Conservation (phyloP, 2,113 vertebrate species). For the Ophiodon elongatus region DNA sequence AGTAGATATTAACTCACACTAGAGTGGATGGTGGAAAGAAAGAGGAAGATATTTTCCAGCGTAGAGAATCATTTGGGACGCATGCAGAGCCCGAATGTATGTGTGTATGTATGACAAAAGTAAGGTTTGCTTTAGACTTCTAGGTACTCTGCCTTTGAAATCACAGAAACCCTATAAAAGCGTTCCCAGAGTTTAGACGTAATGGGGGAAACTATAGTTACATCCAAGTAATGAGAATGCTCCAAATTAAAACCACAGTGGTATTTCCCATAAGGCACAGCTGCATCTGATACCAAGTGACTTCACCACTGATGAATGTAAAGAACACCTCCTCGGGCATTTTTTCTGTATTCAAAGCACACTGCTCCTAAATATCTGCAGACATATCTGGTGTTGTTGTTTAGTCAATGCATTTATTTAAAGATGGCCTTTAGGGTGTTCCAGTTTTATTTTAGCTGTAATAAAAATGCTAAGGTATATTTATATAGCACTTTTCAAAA, state of each 20-base stretch:
- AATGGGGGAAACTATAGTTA: constrained; percentile 21
- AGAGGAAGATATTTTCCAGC: constrained; percentile 19
- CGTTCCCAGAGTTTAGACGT: background rate
- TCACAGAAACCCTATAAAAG: constrained; percentile 11
- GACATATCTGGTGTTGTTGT: constrained; percentile 28
- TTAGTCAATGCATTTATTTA: constrained; percentile 30
- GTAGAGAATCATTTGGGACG: constrained; percentile 11
- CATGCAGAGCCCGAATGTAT: background rate
- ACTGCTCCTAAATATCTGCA: constrained; percentile 33
- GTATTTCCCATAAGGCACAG: constrained; percentile 52
- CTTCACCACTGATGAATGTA: constrained; percentile 53
- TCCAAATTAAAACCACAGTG: constrained; percentile 33
- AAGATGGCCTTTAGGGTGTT: constrained; percentile 16
- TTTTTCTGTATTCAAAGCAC: constrained; percentile 26
- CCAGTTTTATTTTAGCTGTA: constrained; percentile 21
- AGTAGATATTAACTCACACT: constrained; percentile 44
- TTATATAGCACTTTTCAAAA: constrained; percentile 15
- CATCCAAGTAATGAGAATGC: constrained; percentile 37
- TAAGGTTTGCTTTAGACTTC: background rate
- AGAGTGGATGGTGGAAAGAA: constrained; percentile 10
- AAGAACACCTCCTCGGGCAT: constrained; percentile 42
- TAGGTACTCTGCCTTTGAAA: background rate
- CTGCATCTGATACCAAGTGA: constrained; percentile 43
- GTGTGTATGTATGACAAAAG: constrained; percentile 12
- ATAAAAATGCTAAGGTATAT: constrained; percentile 32